phyloP scores from a whole-genome alignment of 2,797 vertebrate genomes.

The Oreortyx pictus region DNA sequence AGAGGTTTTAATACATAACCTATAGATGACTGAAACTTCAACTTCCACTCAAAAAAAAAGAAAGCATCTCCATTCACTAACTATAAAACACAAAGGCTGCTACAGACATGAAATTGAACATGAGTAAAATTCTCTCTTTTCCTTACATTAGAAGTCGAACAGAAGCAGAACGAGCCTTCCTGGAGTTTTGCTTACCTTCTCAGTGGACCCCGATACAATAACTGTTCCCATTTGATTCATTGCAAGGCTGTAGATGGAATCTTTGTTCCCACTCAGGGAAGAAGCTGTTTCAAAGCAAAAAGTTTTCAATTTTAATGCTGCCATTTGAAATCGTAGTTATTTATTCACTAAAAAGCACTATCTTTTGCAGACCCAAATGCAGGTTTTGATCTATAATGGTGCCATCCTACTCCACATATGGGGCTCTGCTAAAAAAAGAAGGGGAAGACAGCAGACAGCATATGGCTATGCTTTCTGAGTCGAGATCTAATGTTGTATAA shows the following conservation, averaged over 20 bases:
- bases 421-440: background rate
- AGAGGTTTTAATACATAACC: background rate
- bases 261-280: conserved; percentile 98
- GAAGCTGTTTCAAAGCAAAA: conserved; percentile 86
- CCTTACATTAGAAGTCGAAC: background rate
- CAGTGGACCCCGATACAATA: conserved; percentile 98
- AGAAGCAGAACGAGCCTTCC: background rate
- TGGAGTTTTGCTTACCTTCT: conserved; percentile 86
- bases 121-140: background rate
- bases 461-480: background rate
- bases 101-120: background rate
- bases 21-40: background rate
- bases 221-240: conserved; percentile 99
- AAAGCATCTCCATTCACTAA: background rate
- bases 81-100: background rate
- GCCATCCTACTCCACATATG: background rate
- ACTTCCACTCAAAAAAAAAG: background rate
- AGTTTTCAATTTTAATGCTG: background rate
- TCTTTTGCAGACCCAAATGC: background rate
- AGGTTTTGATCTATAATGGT: background rate
- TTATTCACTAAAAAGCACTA: background rate
- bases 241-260: conserved; percentile 98
- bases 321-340: background rate
- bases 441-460: background rate
- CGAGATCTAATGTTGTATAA: background rate